Evolutionary conservation across 1,140 invertebrate species (phyloP).

Genomic region (Heliconius melpomene): DNA sequence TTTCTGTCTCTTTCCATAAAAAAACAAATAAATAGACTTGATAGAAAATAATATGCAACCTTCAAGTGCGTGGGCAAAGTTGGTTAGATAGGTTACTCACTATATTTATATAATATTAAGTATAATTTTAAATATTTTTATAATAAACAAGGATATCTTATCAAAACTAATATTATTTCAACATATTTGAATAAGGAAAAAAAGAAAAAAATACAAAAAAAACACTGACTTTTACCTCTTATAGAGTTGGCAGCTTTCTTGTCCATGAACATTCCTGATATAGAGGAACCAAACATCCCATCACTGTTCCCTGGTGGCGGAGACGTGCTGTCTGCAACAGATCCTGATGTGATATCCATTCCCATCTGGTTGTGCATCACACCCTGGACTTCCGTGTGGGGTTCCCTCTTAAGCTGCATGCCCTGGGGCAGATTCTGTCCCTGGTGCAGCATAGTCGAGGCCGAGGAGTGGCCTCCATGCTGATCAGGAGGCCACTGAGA

Average conservation of each 20-base stretch:
- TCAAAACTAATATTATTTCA: not conserved
- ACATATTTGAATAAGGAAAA: not conserved
- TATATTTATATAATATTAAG: too few relatives aligned
- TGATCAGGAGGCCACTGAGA: constrained; percentile 80
- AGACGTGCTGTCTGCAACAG: constrained; percentile 75
- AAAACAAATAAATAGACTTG: too few relatives aligned
- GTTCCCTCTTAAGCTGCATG: constrained; percentile 71
- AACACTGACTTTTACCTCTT: constrained; percentile 78
- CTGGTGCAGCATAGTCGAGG: constrained; percentile 75
- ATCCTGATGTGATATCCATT: constrained; percentile 70
- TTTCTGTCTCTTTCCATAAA: too few relatives aligned
- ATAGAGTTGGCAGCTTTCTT: constrained; percentile 84
- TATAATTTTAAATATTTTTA: too few relatives aligned
- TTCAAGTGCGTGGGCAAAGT: constrained; percentile 2
- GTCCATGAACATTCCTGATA: constrained; percentile 76
- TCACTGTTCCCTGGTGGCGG: constrained; percentile 73
- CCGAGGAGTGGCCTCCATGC: constrained; percentile 74
- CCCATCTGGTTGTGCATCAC: constrained; percentile 71
- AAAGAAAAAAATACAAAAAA: constrained; percentile 20
- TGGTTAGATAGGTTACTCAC: not conserved
- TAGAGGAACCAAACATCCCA: constrained; percentile 70
- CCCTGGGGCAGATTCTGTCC: constrained; percentile 54
- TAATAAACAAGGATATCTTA: too few relatives aligned
- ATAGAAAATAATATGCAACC: not conserved
- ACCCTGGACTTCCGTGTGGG: constrained; percentile 55